phyloP scores from a whole-genome alignment of 1,140 invertebrate genomes.

The Campodea augens region DNA sequence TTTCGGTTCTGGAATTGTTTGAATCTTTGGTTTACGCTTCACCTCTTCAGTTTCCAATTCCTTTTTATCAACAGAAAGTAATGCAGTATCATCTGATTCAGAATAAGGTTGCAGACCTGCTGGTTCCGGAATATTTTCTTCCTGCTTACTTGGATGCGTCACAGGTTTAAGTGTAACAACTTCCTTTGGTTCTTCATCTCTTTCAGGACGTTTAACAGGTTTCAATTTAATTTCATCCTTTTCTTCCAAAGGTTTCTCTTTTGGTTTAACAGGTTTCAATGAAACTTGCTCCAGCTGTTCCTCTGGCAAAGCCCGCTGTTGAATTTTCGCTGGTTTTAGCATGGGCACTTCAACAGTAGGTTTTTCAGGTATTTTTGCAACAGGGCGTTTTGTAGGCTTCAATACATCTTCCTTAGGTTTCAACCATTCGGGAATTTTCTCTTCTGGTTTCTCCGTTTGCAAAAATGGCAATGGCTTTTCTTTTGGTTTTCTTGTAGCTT shows the following conservation, averaged over 20 bases:
- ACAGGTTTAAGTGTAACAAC: constrained; percentile 6
- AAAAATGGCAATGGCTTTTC: constrained; percentile 9
- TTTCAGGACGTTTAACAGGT: not conserved
- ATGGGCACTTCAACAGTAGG: not conserved
- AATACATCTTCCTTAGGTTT: not conserved
- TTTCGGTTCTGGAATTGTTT: not conserved
- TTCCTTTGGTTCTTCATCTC: constrained; percentile 6
- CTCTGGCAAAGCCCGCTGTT: constrained; percentile 17
- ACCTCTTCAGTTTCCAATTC: not conserved
- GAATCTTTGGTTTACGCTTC: not conserved
- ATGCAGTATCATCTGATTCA: too few relatives aligned
- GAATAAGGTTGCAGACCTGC: too few relatives aligned
- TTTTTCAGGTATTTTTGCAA: not conserved
- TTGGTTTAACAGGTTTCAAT: constrained; percentile 24
- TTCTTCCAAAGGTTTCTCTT: constrained; percentile 16
- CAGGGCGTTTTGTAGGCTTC: not conserved
- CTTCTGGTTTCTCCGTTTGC: not conserved
- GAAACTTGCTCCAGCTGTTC: constrained; percentile 23
- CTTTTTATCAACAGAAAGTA: too few relatives aligned
- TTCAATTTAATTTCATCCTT: constrained; percentile 18
- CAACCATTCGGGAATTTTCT: not conserved
- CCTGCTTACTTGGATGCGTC: too few relatives aligned
- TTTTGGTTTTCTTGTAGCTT: not conserved
- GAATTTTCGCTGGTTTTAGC: not conserved
- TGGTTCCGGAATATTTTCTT: too few relatives aligned